These are phyloP conservation scores for Oryzias javanicus DNA, from an alignment of 2,113 vertebrate species.

Conservation along the genomic window DNA sequence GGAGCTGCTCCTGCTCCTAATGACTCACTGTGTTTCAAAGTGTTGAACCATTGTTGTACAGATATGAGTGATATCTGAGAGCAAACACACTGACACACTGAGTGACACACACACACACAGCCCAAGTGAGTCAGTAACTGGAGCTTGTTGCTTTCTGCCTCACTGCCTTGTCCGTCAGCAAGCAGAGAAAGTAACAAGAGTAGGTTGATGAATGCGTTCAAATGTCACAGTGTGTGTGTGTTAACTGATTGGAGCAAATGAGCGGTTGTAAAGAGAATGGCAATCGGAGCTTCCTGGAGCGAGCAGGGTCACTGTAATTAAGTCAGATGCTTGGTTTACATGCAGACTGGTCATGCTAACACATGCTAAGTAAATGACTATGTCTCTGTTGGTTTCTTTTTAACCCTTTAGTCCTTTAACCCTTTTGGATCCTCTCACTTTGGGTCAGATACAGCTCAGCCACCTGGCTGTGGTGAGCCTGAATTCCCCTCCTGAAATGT, in stretches of 20 bases:
- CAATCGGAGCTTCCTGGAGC: slow-evolving; percentile 17
- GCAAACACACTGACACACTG: slow-evolving; percentile 1
- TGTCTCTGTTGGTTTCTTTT: too few species aligned
- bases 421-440: too few species aligned
- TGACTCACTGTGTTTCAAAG: slow-evolving; percentile 17
- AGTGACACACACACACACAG: neutral
- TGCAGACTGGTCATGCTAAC: too few species aligned
- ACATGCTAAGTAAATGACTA: too few species aligned
- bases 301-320: slow-evolving; percentile 10
- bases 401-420: too few species aligned
- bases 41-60: slow-evolving; percentile 20
- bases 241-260: slow-evolving; percentile 4
- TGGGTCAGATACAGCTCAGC: too few species aligned
- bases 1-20: neutral
- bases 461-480: too few species aligned
- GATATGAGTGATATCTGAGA: slow-evolving; percentile 17
- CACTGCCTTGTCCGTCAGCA: slow-evolving; percentile 20
- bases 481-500: too few species aligned
- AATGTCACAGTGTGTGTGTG: slow-evolving; percentile 1
- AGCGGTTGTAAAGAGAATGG: slow-evolving; percentile 33
- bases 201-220: too few species aligned
- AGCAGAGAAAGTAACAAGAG: neutral
- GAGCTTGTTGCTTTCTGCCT: slow-evolving; percentile 36
- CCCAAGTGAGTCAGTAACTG: slow-evolving; percentile 7
- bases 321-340: too few species aligned